Evolutionary conservation across 2,888 invertebrate species (phyloP).

Genomic region (Tachina grossa): DNA sequence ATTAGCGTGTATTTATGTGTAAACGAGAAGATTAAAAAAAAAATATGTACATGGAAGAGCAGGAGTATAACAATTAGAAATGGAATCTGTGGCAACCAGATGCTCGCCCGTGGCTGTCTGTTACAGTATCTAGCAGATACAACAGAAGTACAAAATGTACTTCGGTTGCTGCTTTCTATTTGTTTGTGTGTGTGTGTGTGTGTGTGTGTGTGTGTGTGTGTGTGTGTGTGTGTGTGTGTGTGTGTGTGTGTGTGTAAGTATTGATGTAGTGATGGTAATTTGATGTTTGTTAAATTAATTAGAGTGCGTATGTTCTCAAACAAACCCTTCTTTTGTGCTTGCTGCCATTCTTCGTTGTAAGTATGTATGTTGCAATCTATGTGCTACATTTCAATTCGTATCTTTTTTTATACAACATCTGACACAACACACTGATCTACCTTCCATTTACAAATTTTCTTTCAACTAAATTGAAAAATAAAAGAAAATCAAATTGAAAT

Average conservation of each 20-base stretch:
- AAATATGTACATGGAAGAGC: not conserved
- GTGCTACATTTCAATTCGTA: conserved; percentile 54
- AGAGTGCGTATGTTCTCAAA: conserved; percentile 58
- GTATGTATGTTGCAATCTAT: conserved; percentile 51
- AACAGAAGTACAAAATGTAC: not conserved
- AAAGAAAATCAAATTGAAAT: not conserved
- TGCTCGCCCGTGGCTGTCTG: conserved; percentile 34
- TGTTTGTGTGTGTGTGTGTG: conserved; percentile 5
- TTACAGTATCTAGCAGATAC: conserved; percentile 1
- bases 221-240: conserved; percentile 6
- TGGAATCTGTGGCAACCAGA: conserved; percentile 24
- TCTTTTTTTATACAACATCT: conserved; percentile 48
- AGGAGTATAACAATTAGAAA: conserved; percentile 33
- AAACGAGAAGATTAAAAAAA: not conserved
- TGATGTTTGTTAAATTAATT: conserved; percentile 70
- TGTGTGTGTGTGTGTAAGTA: not conserved
- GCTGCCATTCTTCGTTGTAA: not conserved
- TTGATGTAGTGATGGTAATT: conserved; percentile 55
- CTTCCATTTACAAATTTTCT: conserved; percentile 17
- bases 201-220: not conserved
- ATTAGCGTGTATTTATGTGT: conserved; percentile 44
- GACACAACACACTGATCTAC: not conserved
- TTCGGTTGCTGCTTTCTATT: not conserved
- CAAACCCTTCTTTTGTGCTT: conserved; percentile 28
- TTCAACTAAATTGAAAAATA: too few relatives aligned